Conservation (phyloP, 30 jellyfish, hydroid and myxozoan species). For the Aurelia sp. region DNA sequence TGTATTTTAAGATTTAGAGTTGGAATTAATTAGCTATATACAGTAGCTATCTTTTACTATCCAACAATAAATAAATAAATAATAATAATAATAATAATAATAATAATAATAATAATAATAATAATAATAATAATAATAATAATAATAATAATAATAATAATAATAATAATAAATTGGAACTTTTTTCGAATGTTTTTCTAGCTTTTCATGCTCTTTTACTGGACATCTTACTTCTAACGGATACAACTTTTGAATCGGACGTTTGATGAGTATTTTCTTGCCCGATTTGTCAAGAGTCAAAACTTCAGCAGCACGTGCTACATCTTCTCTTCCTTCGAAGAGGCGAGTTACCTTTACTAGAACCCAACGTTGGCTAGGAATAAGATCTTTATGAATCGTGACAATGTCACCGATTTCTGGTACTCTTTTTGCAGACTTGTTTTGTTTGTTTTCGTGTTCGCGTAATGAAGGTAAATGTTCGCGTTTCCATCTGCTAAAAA, state of each 20-base stretch:
- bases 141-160: too few relatives aligned
- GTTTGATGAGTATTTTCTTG: not conserved
- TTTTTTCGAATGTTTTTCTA: not conserved
- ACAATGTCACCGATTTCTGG: conserved; percentile 23
- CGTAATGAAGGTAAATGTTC: not conserved
- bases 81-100: too few relatives aligned
- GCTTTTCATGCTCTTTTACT: not conserved
- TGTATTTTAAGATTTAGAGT: too few relatives aligned
- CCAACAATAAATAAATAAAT: too few relatives aligned
- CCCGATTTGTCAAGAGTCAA: not conserved
- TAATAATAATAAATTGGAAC: too few relatives aligned
- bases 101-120: too few relatives aligned
- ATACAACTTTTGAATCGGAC: conserved; percentile 7
- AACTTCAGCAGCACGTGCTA: not conserved
- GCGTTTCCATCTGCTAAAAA: conserved; percentile 11
- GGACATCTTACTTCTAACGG: not conserved
- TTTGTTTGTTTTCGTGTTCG: not conserved
- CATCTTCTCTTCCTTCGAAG: conserved; percentile 17
- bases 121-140: too few relatives aligned
- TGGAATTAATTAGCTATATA: too few relatives aligned
- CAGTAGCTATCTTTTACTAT: too few relatives aligned
- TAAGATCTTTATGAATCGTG: not conserved
- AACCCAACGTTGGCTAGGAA: not conserved
- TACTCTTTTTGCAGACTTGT: not conserved
- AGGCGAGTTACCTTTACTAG: conserved; percentile 9